Evolutionary conservation across 2,888 invertebrate genomes (phyloP).

Genomic region (Ceramica pisi): DNA sequence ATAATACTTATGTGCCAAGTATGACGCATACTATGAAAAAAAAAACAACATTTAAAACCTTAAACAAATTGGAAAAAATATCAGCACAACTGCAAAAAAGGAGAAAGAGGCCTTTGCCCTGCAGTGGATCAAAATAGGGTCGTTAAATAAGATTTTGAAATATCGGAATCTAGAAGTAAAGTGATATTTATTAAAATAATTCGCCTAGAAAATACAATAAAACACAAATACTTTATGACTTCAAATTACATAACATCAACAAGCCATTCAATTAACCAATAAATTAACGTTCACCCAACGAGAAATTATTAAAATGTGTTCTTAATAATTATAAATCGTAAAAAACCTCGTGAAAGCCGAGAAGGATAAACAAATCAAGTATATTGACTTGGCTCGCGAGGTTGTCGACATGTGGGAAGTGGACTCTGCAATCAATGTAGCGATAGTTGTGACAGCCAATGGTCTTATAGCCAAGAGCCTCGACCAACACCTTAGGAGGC

Average conservation of each 20-base stretch:
- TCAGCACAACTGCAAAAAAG: background rate
- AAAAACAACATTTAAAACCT: background rate
- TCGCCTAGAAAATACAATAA: background rate
- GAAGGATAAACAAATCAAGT: too few species aligned
- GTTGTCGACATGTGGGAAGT: too few species aligned
- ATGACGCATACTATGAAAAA: background rate
- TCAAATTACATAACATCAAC: slow-evolving; percentile 10
- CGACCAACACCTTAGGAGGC: too few species aligned
- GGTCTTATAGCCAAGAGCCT: too few species aligned
- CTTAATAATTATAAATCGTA: too few species aligned
- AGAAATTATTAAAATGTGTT: slow-evolving; percentile 1
- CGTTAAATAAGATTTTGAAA: background rate
- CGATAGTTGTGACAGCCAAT: too few species aligned
- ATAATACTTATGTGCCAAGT: background rate
- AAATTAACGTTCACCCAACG: slow-evolving; percentile 1
- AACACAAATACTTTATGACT: background rate
- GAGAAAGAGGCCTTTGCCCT: background rate
- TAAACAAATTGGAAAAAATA: background rate
- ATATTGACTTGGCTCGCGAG: too few species aligned
- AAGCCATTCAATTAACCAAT: background rate
- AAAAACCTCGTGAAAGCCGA: too few species aligned
- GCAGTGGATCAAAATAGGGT: background rate
- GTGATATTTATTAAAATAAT: background rate
- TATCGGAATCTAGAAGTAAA: background rate
- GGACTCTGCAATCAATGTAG: too few species aligned